Conservation (phyloP, 2,888 invertebrate genomes). For the Eudemis profundana region DNA sequence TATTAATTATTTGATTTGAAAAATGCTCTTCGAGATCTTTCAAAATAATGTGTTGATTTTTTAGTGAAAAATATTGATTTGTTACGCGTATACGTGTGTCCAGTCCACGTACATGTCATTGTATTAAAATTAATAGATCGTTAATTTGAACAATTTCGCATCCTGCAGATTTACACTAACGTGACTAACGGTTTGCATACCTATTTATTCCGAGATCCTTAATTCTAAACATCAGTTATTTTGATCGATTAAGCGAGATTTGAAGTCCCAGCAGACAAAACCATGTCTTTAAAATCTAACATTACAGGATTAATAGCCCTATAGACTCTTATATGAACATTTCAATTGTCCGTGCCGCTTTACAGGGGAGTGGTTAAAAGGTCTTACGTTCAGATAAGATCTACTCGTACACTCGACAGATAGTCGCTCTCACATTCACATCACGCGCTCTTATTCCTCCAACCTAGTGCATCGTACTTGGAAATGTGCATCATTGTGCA, state of each 20-base stretch:
- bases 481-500: constrained; percentile 74
- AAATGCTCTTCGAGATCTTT: too few relatives aligned
- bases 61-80: too few relatives aligned
- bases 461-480: constrained; percentile 79
- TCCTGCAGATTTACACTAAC: too few relatives aligned
- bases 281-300: constrained; percentile 51
- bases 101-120: too few relatives aligned
- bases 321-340: constrained; percentile 57
- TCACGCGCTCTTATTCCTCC: constrained; percentile 79
- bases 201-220: too few relatives aligned
- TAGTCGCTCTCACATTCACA: constrained; percentile 72
- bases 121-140: too few relatives aligned
- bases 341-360: constrained; percentile 71
- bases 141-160: too few relatives aligned
- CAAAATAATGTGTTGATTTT: too few relatives aligned
- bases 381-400: constrained; percentile 70
- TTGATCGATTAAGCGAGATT: constrained; percentile 7
- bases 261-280: background rate
- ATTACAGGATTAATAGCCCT: background rate
- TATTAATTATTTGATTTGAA: too few relatives aligned
- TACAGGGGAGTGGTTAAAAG: constrained; percentile 67
- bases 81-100: too few relatives aligned
- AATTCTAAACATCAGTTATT: too few relatives aligned
- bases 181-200: too few relatives aligned
- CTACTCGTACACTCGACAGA: constrained; percentile 67